Evolutionary conservation across 2,113 vertebrate genomes (phyloP).

Genomic region (Tachysurus fulvidraco): DNA sequence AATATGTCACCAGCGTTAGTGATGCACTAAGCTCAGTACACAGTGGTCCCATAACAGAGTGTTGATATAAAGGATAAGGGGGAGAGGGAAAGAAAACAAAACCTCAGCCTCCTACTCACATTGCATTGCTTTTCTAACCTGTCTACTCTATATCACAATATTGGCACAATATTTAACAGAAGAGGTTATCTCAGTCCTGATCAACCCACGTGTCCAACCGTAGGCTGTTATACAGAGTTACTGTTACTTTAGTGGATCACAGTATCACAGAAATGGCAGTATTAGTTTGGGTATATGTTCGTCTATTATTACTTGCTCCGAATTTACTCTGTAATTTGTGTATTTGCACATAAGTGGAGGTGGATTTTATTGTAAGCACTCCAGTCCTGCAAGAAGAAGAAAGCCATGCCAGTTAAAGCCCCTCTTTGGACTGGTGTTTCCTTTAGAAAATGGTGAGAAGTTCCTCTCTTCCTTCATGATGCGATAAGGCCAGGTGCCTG

Average conservation of each 20-base stretch:
- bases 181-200: constrained; percentile 19
- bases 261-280: constrained; percentile 7
- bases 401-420: constrained; percentile 40
- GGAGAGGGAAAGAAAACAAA: too few relatives aligned
- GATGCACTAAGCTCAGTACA: constrained; percentile 40
- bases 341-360: constrained; percentile 8
- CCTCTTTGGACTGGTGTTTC: constrained; percentile 42
- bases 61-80: constrained; percentile 18
- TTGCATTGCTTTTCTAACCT: background rate
- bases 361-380: constrained; percentile 37
- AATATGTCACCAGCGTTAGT: constrained; percentile 35
- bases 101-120: constrained; percentile 12
- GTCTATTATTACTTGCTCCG: background rate
- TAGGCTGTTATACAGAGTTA: background rate
- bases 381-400: constrained; percentile 36
- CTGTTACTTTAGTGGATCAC: background rate
- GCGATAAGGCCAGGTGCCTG: constrained; percentile 55
- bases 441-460: constrained; percentile 49
- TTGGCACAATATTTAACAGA: constrained; percentile 38
- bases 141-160: background rate
- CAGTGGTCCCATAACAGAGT: constrained; percentile 28
- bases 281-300: background rate
- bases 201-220: background rate
- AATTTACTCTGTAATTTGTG: constrained; percentile 11
- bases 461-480: constrained; percentile 45